Evolutionary conservation across 2,888 invertebrate genomes (phyloP), one percentile per base, ranked within the genome.

Genomic region (Drosophila ezoana): DNA sequence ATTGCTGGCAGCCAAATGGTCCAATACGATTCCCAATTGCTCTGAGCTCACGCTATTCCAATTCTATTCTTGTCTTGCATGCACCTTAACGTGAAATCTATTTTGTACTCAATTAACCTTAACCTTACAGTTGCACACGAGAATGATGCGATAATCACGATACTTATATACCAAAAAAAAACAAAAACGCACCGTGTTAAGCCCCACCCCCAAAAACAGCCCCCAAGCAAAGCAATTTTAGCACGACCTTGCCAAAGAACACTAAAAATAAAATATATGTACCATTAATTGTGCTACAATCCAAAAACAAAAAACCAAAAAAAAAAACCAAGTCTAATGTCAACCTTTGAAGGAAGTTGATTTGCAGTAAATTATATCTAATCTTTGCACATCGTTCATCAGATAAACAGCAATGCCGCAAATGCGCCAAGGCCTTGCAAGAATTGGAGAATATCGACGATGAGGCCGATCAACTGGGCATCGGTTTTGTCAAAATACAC

Each of bases 371-470:
- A 37, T 10, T 40, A 51, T 70, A 53, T 70, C 73, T 71, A 66
- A 60, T 74, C 49, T 58, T 48, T 71, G 68, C 62, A 62, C 48
- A 69, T 69, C 35, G 37, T 71, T 41, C 35, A 74, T 59, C 87
- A 98, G 98, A 98, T 93, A 97, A 97, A 92, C 96, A 96, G 60
- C 97, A 97, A 92, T 98, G 98, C 93, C 96, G 97, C 92, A 97
- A 96, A 93, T 98, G 97, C 92, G 95, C 97, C 67, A 97, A 97
- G 93, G 98, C 97, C 60, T 94, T 98, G 73, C 96, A 96, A 93
- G 97, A 98, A 93, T 92, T 98, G 92, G 98, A 98, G 93, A 98
- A 98, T 93, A 98, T 98, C 91, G 98, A 98, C 91, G 97, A 98
- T 90, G 98, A 98, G 92, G 98, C 98, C 37, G 98, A 98, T 93